A percentile compares a stretch with the other conserved stretches of the same genome.
Evolutionary conservation across 2,797 vertebrate species (phyloP).

Genomic region (Sebastes kiyomatsui): DNA sequence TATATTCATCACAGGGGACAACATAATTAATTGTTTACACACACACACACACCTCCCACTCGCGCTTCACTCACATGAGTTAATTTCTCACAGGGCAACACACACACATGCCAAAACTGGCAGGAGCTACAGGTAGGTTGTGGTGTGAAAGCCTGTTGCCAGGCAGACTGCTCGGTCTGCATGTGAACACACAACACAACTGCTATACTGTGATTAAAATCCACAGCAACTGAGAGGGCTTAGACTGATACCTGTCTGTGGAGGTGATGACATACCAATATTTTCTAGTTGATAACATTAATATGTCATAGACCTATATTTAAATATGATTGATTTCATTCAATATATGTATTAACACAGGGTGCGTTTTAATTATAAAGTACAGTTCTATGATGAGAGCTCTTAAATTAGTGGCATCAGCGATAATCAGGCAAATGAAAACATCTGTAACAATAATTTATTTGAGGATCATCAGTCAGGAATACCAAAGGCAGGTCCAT

Average conservation of each 20-base stretch:
- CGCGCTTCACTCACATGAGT: constrained; percentile 1
- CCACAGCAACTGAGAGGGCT: neutral
- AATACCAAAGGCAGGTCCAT: no score
- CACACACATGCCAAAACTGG: constrained; percentile 11
- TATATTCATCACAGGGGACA: constrained; percentile 16
- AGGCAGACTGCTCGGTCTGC: constrained; percentile 34
- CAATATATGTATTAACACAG: neutral
- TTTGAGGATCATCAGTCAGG: no score
- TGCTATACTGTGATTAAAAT: neutral
- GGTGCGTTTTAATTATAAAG: neutral
- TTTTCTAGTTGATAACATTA: no score
- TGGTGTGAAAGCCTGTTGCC: constrained; percentile 43
- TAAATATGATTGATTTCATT: neutral
- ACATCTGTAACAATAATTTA: neutral
- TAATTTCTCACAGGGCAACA: constrained; percentile 52
- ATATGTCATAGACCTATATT: no score
- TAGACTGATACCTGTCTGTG: neutral
- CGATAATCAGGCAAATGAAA: neutral
- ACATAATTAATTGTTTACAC: constrained; percentile 50
- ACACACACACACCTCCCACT: constrained; percentile 6
- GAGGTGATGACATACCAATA: neutral
- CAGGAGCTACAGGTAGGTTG: constrained; percentile 46
- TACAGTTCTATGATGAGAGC: neutral
- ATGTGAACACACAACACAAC: neutral
- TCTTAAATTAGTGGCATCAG: neutral